A percentile compares a stretch with the other conserved stretches of the same genome.
Evolutionary conservation across 1,140 invertebrate species (phyloP).

Genomic region (Drosophila biarmipes): DNA sequence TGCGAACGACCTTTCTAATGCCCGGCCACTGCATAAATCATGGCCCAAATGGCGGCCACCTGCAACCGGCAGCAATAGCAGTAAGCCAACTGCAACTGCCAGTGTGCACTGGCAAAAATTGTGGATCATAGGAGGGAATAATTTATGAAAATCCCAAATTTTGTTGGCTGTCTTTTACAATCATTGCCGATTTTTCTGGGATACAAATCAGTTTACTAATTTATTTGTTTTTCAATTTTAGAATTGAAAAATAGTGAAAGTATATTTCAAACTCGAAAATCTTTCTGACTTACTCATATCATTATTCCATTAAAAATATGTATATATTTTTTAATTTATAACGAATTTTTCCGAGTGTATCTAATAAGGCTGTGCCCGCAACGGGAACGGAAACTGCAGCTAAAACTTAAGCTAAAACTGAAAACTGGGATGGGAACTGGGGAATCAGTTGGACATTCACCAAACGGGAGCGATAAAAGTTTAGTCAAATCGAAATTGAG

Average conservation of each 20-base stretch:
- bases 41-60: slow-evolving; percentile 50
- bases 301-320: too few species aligned
- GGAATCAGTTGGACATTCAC: slow-evolving; percentile 47
- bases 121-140: neutral
- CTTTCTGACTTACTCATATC: too few species aligned
- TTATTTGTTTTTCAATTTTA: too few species aligned
- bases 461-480: slow-evolving; percentile 36
- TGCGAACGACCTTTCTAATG: slow-evolving; percentile 53
- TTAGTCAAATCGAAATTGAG: slow-evolving; percentile 52
- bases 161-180: too few species aligned
- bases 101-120: slow-evolving; percentile 5
- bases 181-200: too few species aligned
- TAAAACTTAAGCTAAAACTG: slow-evolving; percentile 7
- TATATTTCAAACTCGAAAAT: too few species aligned
- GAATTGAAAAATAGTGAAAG: too few species aligned
- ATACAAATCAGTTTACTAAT: too few species aligned
- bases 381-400: slow-evolving; percentile 40
- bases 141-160: too few species aligned
- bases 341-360: neutral
- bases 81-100: slow-evolving; percentile 8
- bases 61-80: slow-evolving; percentile 24
- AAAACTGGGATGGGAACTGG: slow-evolving; percentile 13
- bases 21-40: slow-evolving; percentile 52
- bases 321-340: neutral
- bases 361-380: slow-evolving; percentile 18